Evolutionary conservation across 2,113 vertebrate genomes (phyloP), one percentile per base, ranked within the genome.

Genomic region (Meles meles): DNA sequence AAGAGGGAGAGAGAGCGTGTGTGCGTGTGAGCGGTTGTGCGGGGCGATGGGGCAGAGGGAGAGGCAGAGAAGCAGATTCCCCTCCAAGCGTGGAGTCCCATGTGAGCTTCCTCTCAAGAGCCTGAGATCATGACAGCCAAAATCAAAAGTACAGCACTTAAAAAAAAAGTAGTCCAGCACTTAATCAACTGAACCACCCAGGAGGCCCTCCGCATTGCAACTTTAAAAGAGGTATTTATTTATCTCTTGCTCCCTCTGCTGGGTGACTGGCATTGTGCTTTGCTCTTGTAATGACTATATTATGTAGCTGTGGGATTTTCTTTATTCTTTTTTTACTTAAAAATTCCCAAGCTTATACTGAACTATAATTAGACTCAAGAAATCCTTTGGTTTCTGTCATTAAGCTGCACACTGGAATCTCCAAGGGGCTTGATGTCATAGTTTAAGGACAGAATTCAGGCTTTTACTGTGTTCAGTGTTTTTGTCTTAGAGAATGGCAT

Each of bases 241-340:
- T 21, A 21, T n/a, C 85, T 95, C 57, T 83, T n/a, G 94, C 96
- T n/a, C 96, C 96, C 97, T 90, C 98, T 98, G 96, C 93, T 97
- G 97, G 97, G 23, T 20, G 34, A 20, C 7, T 79, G 29, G 7
- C 1, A 89, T 83, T 81, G 37, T 88, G 37, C n/a, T 86, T 81
- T 86, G 77, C 37, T 65, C 25, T 90, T n/a, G 9, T 4, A 39
- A 72, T 20, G 23, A 91, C 8, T 61, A 6, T 10, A 9, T 5
- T 31, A 14, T 29, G 9, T 20, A 69, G n/a, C 77, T 47, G 39
- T 55, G 11, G 42, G 3, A n/a, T 21, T 74, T 61, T 57, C 21
- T 44, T 49, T 67, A 63, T 42, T 42, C 8, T 14, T 49, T 85
- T 85, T 39, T n/a, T 49, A n/a, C 7, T 97, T 90, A 67, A 65